Evolutionary conservation across 2,113 vertebrate genomes (phyloP), one percentile per base, ranked within the genome.

Genomic region (Callorhinus ursinus): DNA sequence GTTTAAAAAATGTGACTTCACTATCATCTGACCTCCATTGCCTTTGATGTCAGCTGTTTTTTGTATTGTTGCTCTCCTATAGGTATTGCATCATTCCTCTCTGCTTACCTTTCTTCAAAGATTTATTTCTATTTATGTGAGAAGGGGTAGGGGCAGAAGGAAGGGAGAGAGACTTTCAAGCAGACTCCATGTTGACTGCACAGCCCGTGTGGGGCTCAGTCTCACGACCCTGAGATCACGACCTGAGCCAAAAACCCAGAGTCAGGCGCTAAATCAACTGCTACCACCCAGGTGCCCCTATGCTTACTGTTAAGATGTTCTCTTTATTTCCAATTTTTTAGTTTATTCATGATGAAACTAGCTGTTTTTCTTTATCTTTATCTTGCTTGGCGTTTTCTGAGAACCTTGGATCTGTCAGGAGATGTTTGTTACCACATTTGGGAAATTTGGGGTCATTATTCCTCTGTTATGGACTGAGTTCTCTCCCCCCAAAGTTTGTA

Each of bases 181-280:
- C 36, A 72, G 36, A 24, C 36, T 72, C 69, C 36, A 39, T 22
- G 36, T 24, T 72, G 69, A 72, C 21, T 7, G 19, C 18, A 4
- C n/a, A 36, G n/a, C 36, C 8, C 8, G 6, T 2, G 0, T 39
- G 21, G 21, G 21, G 21, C 36, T 72, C 69, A 39, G 0, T 39
- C 36, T 71, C n/a, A 22, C 8, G 10, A 71, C 65, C 65, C 7
- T 39, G 11, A 72, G 36, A 72, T 72, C 36, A 72, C 5, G 10
- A 72, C 69, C 69, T 39, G 69, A 42, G 21, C 69, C 69, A 4
- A 72, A 72, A 72, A 24, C 36, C 67, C 10, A 69, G 16, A 36
- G 67, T 69, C 69, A 13, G 21, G 36, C 2, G 21, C 69, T 22
- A 39, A 39, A 39, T 21, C 36, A 12, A 72, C 36, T 39, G 69